A percentile compares a stretch with the other conserved stretches of the same genome.
These are phyloP conservation scores for Bubalus kerabau DNA, from an alignment of 2,113 vertebrate species.

Conservation along the genomic window DNA sequence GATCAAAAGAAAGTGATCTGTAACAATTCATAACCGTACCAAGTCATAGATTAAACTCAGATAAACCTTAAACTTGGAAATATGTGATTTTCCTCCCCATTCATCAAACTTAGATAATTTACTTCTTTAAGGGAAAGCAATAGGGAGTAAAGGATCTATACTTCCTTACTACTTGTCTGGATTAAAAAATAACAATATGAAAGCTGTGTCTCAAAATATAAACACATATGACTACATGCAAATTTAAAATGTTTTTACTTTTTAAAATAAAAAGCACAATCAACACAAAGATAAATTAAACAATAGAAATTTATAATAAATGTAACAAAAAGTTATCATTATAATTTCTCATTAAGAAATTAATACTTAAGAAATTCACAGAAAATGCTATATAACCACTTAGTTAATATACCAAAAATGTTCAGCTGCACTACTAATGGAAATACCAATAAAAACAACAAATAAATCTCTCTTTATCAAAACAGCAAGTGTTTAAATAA, in stretches of 20 bases:
- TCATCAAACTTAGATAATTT: not conserved
- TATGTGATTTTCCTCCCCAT: not conserved
- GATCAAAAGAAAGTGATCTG: not conserved
- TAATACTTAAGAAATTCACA: not conserved
- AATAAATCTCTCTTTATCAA: not conserved
- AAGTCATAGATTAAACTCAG: not conserved
- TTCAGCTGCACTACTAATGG: not conserved
- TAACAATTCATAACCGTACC: not conserved
- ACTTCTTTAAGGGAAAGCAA: not conserved
- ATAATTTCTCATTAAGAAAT: not conserved
- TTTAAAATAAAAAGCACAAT: constrained; percentile 5
- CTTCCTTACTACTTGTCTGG: not conserved
- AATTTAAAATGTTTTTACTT: not conserved
- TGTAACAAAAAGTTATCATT: not conserved
- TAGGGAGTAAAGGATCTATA: not conserved
- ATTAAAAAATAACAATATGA: not conserved
- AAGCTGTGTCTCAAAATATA: not conserved
- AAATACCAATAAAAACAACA: constrained; percentile 5
- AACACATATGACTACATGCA: not conserved
- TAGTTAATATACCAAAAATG: not conserved
- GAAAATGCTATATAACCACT: not conserved
- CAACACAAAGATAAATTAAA: not conserved
- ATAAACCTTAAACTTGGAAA: not conserved
- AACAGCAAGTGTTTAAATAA: not conserved
- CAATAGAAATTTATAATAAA: not conserved